Conservation (phyloP, 2,888 invertebrate genomes). For the Toxonevra muliebris region DNA sequence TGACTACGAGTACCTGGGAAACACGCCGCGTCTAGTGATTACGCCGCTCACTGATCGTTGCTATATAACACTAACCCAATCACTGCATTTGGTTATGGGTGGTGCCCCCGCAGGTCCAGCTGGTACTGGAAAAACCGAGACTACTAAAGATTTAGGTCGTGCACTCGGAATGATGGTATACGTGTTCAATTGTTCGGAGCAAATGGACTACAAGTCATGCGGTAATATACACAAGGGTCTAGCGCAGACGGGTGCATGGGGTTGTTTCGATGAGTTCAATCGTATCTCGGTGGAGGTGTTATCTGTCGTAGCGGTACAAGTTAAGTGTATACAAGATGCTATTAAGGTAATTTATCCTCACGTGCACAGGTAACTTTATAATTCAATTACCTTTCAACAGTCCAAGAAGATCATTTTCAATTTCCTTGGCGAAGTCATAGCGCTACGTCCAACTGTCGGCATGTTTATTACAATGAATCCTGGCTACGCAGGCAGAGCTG, state of each 20-base stretch:
- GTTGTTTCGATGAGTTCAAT: slow-evolving; percentile 97
- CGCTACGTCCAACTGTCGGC: slow-evolving; percentile 80
- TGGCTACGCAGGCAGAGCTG: slow-evolving; percentile 92
- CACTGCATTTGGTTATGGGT: slow-evolving; percentile 92
- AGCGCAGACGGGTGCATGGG: slow-evolving; percentile 83
- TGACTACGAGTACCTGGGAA: slow-evolving; percentile 93
- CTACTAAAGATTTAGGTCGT: slow-evolving; percentile 93
- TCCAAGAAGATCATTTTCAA: slow-evolving; percentile 80
- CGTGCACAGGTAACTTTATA: neutral
- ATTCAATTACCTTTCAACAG: slow-evolving; percentile 27
- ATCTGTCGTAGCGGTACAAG: slow-evolving; percentile 95
- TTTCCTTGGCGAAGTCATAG: slow-evolving; percentile 85
- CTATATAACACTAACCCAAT: slow-evolving; percentile 93
- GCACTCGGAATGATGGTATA: slow-evolving; percentile 96
- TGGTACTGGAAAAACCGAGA: slow-evolving; percentile 87
- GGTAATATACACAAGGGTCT: slow-evolving; percentile 92
- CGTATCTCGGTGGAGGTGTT: slow-evolving; percentile 93
- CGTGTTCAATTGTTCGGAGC: slow-evolving; percentile 97
- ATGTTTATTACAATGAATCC: slow-evolving; percentile 98
- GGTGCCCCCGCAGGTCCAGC: slow-evolving; percentile 89
- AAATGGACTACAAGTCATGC: slow-evolving; percentile 96
- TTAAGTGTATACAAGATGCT: slow-evolving; percentile 85
- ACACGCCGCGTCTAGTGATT: slow-evolving; percentile 91
- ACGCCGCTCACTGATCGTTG: slow-evolving; percentile 95
- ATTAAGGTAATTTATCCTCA: slow-evolving; percentile 69